Percentiles rank a stretch among this genome's conserved stretches.
phyloP scores from a whole-genome alignment of 2,113 vertebrate genomes.

The Cnemophilus loriae region DNA sequence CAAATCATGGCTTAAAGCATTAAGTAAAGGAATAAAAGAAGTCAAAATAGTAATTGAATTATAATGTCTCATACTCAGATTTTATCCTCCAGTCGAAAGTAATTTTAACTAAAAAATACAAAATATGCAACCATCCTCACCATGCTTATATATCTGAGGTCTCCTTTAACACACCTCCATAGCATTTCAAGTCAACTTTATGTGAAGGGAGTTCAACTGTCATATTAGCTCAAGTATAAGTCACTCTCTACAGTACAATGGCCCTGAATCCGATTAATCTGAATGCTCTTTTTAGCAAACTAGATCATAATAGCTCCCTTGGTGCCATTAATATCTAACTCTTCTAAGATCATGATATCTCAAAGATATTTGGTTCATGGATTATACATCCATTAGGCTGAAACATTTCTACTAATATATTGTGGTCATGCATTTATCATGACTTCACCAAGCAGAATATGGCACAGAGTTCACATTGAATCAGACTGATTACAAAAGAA shows the following conservation, averaged over 20 bases:
- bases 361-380: slow-evolving; percentile 38
- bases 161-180: not conserved
- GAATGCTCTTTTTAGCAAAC: slow-evolving; percentile 50
- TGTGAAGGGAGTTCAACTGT: not conserved
- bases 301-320: slow-evolving; percentile 47
- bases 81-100: not conserved
- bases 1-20: not conserved
- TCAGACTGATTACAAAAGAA: not conserved
- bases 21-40: not conserved
- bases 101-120: not conserved
- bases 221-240: slow-evolving; percentile 23
- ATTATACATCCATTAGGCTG: slow-evolving; percentile 36
- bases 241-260: slow-evolving; percentile 6
- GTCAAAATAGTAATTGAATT: not conserved
- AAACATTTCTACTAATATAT: slow-evolving; percentile 21
- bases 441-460: not conserved
- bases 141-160: not conserved
- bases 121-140: not conserved
- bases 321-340: slow-evolving; percentile 32
- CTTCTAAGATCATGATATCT: slow-evolving; percentile 38
- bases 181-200: not conserved
- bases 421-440: slow-evolving; percentile 28
- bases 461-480: not conserved
- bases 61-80: not conserved
- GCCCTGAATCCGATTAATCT: slow-evolving; percentile 46